Conservation (phyloP, 2,888 invertebrate genomes). For the Coecobrya sp. region DNA sequence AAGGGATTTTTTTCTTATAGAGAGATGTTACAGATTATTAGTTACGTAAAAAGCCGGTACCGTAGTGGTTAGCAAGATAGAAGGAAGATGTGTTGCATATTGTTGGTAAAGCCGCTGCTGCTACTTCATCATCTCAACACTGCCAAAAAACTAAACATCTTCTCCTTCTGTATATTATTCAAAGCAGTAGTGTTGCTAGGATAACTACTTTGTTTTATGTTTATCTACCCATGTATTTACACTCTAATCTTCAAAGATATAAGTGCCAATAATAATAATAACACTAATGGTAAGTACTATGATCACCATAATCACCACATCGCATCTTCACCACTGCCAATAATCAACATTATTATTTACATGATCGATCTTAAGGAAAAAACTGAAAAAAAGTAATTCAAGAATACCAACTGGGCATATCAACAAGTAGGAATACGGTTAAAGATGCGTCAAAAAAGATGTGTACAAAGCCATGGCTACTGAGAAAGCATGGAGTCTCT, state of each 20-base stretch:
- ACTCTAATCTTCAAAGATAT: not conserved
- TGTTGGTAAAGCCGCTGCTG: not conserved
- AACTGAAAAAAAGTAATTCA: not conserved
- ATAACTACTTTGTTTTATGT: not conserved
- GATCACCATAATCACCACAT: conserved; percentile 36
- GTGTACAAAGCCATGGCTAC: not conserved
- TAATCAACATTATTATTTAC: conserved; percentile 39
- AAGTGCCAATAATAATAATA: conserved; percentile 24
- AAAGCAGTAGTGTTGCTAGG: not conserved
- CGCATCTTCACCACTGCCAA: not conserved
- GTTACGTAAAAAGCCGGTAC: conserved; percentile 54
- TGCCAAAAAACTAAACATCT: not conserved
- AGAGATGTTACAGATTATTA: conserved; percentile 49
- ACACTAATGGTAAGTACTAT: conserved; percentile 25
- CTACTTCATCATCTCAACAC: not conserved
- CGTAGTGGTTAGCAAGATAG: conserved; percentile 5
- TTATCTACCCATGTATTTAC: not conserved
- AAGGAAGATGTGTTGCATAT: not conserved
- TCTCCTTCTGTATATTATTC: not conserved
- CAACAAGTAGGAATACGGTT: not conserved
- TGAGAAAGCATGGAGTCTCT: not conserved
- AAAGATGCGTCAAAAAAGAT: not conserved
- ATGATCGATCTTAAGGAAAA: conserved; percentile 23
- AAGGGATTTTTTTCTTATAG: not conserved
- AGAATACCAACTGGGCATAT: conserved; percentile 1